Evolutionary conservation across 2,113 vertebrate species (phyloP).

Genomic region (Stegastes partitus): DNA sequence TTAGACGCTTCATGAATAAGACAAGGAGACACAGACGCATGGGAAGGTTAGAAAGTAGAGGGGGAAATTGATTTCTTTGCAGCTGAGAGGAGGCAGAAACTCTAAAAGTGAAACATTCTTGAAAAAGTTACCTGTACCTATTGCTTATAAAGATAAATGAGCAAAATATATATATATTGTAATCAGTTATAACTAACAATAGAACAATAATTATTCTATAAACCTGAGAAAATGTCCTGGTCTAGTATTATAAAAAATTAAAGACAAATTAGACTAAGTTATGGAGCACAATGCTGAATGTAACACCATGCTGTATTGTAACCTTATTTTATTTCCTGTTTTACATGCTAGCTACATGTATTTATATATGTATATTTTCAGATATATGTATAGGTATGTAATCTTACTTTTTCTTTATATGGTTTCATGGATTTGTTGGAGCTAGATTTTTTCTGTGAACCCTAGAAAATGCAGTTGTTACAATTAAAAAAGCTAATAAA

Average conservation of each 20-base stretch:
- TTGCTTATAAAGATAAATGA: too few species aligned
- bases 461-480: not conserved
- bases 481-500: not conserved
- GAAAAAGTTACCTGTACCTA: too few species aligned
- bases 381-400: too few species aligned
- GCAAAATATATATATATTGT: not conserved
- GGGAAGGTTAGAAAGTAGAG: constrained; percentile 53
- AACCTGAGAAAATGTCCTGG: too few species aligned
- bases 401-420: not conserved
- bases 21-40: constrained; percentile 49
- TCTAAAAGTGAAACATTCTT: not conserved
- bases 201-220: not conserved
- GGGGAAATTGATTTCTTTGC: not conserved
- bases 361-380: too few species aligned
- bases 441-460: too few species aligned
- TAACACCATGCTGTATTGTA: too few species aligned
- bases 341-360: not conserved
- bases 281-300: too few species aligned
- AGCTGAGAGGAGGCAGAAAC: constrained; percentile 2
- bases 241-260: too few species aligned
- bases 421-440: not conserved
- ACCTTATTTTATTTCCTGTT: not conserved
- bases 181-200: not conserved
- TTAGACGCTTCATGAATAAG: constrained; percentile 90
- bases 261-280: too few species aligned